Conservation (phyloP, 2,113 vertebrate genomes). For the Elanus axillaris region DNA sequence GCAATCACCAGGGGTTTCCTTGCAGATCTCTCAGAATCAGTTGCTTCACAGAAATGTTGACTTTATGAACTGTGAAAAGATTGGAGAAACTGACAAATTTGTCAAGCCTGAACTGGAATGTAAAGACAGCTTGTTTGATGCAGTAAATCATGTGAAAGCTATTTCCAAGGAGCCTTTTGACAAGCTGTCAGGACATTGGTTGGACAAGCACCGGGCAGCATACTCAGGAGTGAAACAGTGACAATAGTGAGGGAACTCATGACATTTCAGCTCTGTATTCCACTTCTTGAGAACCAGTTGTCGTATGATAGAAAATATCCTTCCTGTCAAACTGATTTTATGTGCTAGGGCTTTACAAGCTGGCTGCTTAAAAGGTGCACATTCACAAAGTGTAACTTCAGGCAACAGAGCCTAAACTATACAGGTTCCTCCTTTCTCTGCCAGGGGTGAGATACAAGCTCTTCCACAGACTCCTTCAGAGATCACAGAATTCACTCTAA, state of each 20-base stretch:
- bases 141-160: constrained; percentile 63
- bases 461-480: background rate
- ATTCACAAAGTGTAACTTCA: background rate
- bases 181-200: constrained; percentile 64
- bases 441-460: background rate
- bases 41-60: constrained; percentile 8
- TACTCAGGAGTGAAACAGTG: constrained; percentile 8
- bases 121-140: constrained; percentile 61
- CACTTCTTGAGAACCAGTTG: background rate
- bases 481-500: background rate
- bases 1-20: background rate
- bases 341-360: background rate
- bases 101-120: constrained; percentile 47
- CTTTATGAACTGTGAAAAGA: constrained; percentile 43
- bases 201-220: constrained; percentile 12
- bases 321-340: background rate
- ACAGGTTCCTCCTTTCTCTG: background rate
- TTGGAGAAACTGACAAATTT: constrained; percentile 46
- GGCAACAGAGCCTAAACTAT: background rate
- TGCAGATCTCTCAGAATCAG: background rate
- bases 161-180: constrained; percentile 63
- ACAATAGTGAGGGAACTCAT: constrained; percentile 12
- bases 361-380: background rate
- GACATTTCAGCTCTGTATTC: constrained; percentile 53
- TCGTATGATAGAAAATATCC: background rate